Percentiles rank a stretch among this genome's conserved stretches.
These are phyloP conservation scores for Pteruthius melanotis DNA, from an alignment of 2,113 vertebrate genomes.

Conservation along the genomic window DNA sequence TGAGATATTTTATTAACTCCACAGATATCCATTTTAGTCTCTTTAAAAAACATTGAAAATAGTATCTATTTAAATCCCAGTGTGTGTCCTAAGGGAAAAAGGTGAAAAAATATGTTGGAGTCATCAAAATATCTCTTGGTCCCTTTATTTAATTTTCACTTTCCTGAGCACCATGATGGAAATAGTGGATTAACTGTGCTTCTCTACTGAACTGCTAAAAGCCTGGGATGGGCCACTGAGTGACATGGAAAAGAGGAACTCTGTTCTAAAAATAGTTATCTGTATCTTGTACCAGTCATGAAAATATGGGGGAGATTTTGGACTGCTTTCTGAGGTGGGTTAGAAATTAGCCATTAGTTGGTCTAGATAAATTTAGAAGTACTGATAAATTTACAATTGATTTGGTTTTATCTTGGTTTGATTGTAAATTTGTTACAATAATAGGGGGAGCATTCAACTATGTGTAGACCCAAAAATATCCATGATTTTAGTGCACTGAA, in stretches of 20 bases:
- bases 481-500: neutral
- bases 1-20: slow-evolving; percentile 34
- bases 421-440: neutral
- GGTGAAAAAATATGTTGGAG: neutral
- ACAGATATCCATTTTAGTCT: neutral
- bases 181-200: neutral
- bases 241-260: neutral
- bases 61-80: neutral
- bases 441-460: neutral
- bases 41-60: neutral
- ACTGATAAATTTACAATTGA: neutral
- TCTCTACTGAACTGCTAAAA: neutral
- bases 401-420: neutral
- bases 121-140: neutral
- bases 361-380: neutral
- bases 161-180: neutral
- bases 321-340: neutral
- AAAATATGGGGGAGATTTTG: neutral
- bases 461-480: neutral
- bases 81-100: neutral
- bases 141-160: neutral
- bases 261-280: neutral
- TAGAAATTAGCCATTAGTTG: neutral
- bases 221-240: neutral
- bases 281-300: neutral